A percentile compares a stretch with the other conserved stretches of the same genome.
Evolutionary conservation across 2,888 invertebrate species (phyloP).

Genomic region (Rhimphoctona megacephalus): DNA sequence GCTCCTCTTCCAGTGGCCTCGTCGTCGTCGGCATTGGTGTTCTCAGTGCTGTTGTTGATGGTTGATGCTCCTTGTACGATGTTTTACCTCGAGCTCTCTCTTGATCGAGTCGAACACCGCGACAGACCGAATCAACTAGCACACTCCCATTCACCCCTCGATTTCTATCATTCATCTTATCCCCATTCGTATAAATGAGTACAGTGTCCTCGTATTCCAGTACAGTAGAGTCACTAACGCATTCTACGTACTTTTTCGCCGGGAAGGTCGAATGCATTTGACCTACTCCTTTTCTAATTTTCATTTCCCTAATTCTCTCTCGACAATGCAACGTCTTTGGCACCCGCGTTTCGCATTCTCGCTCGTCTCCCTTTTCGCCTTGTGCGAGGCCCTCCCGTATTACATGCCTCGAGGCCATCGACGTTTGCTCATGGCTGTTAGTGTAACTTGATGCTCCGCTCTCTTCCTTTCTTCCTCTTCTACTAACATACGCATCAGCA

Average conservation of each 20-base stretch:
- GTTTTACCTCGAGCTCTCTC: constrained; percentile 42
- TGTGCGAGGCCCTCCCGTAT: constrained; percentile 12
- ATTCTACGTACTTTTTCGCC: background rate
- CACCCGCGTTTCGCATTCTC: constrained; percentile 57
- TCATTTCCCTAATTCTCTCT: constrained; percentile 33
- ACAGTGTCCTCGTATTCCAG: background rate
- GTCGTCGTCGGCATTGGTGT: constrained; percentile 55
- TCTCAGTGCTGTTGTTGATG: constrained; percentile 67
- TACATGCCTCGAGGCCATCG: constrained; percentile 60
- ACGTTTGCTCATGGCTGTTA: constrained; percentile 42
- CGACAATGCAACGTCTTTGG: constrained; percentile 48
- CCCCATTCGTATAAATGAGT: background rate
- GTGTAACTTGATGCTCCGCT: constrained; percentile 19
- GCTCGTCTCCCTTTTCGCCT: constrained; percentile 42
- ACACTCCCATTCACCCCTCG: constrained; percentile 1
- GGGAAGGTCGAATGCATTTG: constrained; percentile 2
- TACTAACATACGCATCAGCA: constrained; percentile 29
- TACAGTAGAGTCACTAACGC: background rate
- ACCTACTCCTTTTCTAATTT: constrained; percentile 11
- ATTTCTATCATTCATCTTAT: constrained; percentile 12
- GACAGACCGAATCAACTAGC: constrained; percentile 4
- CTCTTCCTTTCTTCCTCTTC: constrained; percentile 19
- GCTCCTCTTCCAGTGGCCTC: constrained; percentile 31
- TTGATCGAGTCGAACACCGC: constrained; percentile 42
- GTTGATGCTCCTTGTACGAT: constrained; percentile 50